phyloP scores from a whole-genome alignment of 2,797 vertebrate genomes.

The Eulemur rubriventer region DNA sequence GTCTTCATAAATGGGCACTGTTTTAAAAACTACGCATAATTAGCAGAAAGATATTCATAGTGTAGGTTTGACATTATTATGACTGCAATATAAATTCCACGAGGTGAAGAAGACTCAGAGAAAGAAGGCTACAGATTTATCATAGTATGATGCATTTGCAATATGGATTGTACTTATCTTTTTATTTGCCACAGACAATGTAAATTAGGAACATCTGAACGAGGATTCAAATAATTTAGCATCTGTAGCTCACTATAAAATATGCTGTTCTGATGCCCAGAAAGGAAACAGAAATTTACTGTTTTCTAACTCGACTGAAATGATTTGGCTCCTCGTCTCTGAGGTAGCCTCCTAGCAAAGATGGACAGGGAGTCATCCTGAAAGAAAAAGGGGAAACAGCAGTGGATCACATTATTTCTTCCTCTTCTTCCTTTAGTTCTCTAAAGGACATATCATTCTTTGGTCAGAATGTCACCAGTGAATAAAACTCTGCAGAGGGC shows the following conservation, averaged over 20 bases:
- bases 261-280: conserved; percentile 49
- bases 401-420: neutral
- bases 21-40: conserved; percentile 81
- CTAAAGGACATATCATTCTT: neutral
- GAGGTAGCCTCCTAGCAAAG: conserved; percentile 47
- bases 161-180: conserved; percentile 87
- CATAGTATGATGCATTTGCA: conserved; percentile 79
- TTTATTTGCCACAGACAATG: conserved; percentile 85
- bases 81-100: conserved; percentile 80
- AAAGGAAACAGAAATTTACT: conserved; percentile 70
- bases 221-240: conserved; percentile 80
- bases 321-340: conserved; percentile 35
- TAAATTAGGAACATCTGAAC: conserved; percentile 85
- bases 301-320: conserved; percentile 56
- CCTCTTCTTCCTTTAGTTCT: neutral
- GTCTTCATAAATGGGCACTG: conserved; percentile 76
- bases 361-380: neutral
- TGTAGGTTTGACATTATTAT: conserved; percentile 71
- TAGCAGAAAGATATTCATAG: conserved; percentile 74
- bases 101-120: conserved; percentile 70
- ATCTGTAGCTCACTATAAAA: conserved; percentile 82
- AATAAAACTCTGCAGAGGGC: neutral
- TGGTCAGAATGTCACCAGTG: neutral
- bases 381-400: neutral
- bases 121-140: conserved; percentile 81